Evolutionary conservation across 2,797 vertebrate genomes (phyloP), one percentile per base, ranked within the genome.

Genomic region (Amazonetta brasiliensis): DNA sequence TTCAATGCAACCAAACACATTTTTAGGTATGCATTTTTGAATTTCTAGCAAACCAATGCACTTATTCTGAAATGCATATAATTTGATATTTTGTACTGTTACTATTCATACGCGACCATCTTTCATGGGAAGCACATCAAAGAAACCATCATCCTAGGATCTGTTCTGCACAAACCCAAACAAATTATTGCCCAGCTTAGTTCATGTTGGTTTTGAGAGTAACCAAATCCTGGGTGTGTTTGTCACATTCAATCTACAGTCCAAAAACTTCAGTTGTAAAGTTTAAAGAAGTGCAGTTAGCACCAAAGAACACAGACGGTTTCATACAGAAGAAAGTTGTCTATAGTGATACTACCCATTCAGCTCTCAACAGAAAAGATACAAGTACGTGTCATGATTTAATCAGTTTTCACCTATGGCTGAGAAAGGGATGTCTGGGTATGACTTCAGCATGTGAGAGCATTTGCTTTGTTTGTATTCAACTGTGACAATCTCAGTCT

Each of bases 141-240:
- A 97, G 92, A 90, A 96, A 96, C 93, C 94, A 77, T 91, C 90
- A 95, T 87, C 69, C 85, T 76, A 82, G 91, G 91, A 87, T 93
- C 75, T 92, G 77, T 78, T 76, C 71, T 78, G 85, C 55, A 76
- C 81, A 94, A 96, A 97, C 64, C 67, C 78, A 80, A 90, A 84
- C 81, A 85, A 94, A 95, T 95, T 97, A 98, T 95, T 91, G 98
- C 98, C 98, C 98, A 97, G 95, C 96, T 98, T 97, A 95, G 92
- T 95, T 95, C 94, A 94, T 91, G 71, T 97, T 97, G 97, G 98
- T 98, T 98, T 98, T 98, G 97, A 98, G 98, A 98, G 97, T 95
- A 97, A 89, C 97, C 95, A 96, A 97, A 97, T 97, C 97, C 73
- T 97, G 98, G 97, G 98, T 86, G 98, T 97, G 98, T 98, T 98